Conservation (phyloP, 2,888 invertebrate genomes). For the Kryphioiulus occultus region DNA sequence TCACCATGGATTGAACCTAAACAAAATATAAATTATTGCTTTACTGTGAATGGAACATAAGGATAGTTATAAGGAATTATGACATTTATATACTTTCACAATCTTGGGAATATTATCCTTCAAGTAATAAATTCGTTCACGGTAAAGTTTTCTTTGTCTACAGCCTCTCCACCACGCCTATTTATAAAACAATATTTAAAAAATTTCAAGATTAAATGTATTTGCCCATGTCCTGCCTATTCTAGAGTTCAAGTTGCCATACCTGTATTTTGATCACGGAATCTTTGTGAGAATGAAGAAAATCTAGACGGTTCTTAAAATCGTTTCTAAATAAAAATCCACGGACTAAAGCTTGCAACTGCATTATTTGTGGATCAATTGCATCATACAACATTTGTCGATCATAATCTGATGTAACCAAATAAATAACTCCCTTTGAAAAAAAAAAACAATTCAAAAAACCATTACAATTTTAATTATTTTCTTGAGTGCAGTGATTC, state of each 20-base stretch:
- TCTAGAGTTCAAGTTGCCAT: not conserved
- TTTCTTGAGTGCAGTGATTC: too few species aligned
- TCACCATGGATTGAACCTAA: constrained; percentile 59
- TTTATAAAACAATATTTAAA: constrained; percentile 62
- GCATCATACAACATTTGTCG: constrained; percentile 60
- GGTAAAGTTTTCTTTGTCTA: constrained; percentile 62
- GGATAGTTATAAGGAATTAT: too few species aligned
- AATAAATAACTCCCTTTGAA: constrained; percentile 55
- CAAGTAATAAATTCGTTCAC: constrained; percentile 57
- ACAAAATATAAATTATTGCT: not conserved
- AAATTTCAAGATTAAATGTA: too few species aligned
- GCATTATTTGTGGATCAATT: constrained; percentile 64
- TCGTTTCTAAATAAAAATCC: constrained; percentile 70
- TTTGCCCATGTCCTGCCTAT: too few species aligned
- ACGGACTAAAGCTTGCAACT: constrained; percentile 70
- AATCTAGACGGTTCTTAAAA: constrained; percentile 59
- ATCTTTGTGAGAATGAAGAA: constrained; percentile 59
- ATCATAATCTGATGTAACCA: constrained; percentile 60
- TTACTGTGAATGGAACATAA: too few species aligned
- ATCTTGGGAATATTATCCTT: constrained; percentile 57
- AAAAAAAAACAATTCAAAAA: not conserved
- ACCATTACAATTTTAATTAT: not conserved
- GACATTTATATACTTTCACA: constrained; percentile 54
- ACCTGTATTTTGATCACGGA: constrained; percentile 63
- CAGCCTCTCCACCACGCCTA: constrained; percentile 73